Evolutionary conservation across 2,797 vertebrate species (phyloP), one percentile per base, ranked within the genome.

Genomic region (Coreius guichenoti): DNA sequence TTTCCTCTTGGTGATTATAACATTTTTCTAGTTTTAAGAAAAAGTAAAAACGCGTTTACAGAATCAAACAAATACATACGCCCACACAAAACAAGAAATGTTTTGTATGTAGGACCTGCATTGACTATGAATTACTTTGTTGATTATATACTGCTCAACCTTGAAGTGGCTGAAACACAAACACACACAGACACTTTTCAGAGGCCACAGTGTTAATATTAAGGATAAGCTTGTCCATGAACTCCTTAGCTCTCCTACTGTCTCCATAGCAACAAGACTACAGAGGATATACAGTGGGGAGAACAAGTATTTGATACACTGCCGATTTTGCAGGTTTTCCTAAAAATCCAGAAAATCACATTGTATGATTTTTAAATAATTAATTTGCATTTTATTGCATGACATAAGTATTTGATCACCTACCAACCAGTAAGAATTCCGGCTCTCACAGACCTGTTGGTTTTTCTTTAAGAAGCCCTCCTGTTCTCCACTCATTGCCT

Each of bases 181-280:
- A 58, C 8, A 45, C 56, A 73, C 82, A 43, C 70, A 84, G 16
- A 74, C 21, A 81, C 81, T 56, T 76, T 73, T 78, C 26, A 65
- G 76, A 17, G 58, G 77, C 17, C 31, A 26, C 61, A 80, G 43
- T 82, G 39, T 54, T 31, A 58, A 73, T 81, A 80, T 67, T 65
- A 80, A 86, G 86, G 58, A 68, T 72, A 83, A 73, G 68, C 80
- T 73, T 58, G 43, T 75, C 80, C 70, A 29, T 82, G 21, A 47
- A 87, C 78, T 77, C 82, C 74, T 85, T 23, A 76, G 84, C 61
- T 77, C 23, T 89, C 13, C 16, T 81, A 36, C 68, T 51, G 82
- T 89, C 88, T 85, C 88, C 87, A 88, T 88, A 86, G 86, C 85
- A 89, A 88, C 87, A 29, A 85, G 82, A 82, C 26, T 54, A 75